Base-by-base conservation (phyloP, 2,888 invertebrate species). In the Pseudococcus viburni region DNA sequence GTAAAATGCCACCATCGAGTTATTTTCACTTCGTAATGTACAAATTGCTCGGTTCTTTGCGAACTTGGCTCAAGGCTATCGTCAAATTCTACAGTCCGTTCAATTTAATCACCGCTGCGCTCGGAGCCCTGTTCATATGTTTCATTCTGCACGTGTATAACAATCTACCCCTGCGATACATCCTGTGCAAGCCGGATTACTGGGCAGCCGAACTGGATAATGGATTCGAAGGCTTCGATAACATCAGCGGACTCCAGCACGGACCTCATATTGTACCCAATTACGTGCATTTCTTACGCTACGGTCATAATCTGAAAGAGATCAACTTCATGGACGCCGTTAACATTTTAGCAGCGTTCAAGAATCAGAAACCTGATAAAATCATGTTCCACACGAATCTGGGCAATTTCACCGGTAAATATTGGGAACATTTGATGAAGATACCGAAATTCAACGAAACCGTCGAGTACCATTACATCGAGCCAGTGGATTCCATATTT, bases 401-500 rank as follows among this genome's bases (percentile, higher is more conserved):
- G 33, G 88, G 80, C 39, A 89, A 90, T 46, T 87, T 87, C 19
- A 59, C 11, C 4, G 90, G 90, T 17, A 89, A 89, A 85, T 90
- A 90, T 80, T 90, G 90, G 90, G 89, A 90, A 6, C 86, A 88
- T 51, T 84, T 90, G 48, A 83, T 90, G 88, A 86, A 88, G 12
- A 84, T 88, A 17, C 88, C 89, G 5, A 89, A 89, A 17, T 89
- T 90, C 88, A 89, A 83, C 22, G 89, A 90, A 2, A 83, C 88
- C 15, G 84, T 91, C 46, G 89, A 89, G 19, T 86, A 90, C 26
- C 88, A 86, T 11, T 89, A 89, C 80, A 86, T 90, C 39, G 22
- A 89, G 80, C 89, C 90, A 51, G 92, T 92, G 8, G 91, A 90
- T 9, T 90, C 91, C 87, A 91, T 92, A 19, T 92, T 91, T 89